Percentiles rank a stretch among this genome's conserved stretches.
These are phyloP conservation scores for Quadroppia sp. DNA, from an alignment of 2,888 invertebrate species.

Conservation along the genomic window DNA sequence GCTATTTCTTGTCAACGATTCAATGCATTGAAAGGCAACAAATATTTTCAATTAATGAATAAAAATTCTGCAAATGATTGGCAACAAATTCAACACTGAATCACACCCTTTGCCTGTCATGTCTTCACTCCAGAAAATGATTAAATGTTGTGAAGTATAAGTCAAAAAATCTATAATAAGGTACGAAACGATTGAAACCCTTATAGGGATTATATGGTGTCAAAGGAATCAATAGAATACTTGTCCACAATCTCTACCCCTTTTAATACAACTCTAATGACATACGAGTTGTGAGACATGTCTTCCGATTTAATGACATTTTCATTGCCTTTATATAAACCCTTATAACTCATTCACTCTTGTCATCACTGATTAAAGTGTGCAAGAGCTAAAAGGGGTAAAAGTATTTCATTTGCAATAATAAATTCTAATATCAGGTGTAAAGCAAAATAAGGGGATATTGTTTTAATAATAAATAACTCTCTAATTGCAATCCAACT, in stretches of 20 bases:
- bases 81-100: too few relatives aligned
- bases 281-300: background rate
- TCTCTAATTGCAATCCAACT: too few relatives aligned
- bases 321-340: background rate
- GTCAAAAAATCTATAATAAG: background rate
- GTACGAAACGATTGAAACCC: background rate
- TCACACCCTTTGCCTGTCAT: slow-evolving; percentile 5
- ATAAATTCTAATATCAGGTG: too few relatives aligned
- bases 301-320: background rate
- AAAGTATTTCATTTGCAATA: too few relatives aligned
- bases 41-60: background rate
- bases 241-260: background rate
- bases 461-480: too few relatives aligned
- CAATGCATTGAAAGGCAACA: background rate
- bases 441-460: too few relatives aligned
- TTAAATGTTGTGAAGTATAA: background rate
- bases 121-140: background rate
- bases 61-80: background rate
- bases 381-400: too few relatives aligned
- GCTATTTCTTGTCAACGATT: background rate
- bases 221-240: background rate
- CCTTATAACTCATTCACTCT: too few relatives aligned
- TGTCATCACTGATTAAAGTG: too few relatives aligned
- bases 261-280: background rate
- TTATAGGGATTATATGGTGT: slow-evolving; percentile 7